Evolutionary conservation across 2,888 invertebrate species (phyloP).

Genomic region (Latrodectus hesperus): DNA sequence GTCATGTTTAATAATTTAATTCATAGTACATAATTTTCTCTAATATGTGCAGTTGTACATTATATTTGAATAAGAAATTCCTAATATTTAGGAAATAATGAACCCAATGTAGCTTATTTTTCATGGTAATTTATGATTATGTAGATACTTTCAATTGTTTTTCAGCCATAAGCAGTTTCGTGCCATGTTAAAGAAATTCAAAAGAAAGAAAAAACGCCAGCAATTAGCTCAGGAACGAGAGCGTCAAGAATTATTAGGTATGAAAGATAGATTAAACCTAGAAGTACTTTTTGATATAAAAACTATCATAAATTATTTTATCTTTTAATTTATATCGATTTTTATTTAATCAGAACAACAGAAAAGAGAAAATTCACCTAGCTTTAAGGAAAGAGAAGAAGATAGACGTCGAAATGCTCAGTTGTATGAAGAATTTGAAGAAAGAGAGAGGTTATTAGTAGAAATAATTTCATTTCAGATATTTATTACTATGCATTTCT

Average conservation of each 20-base stretch:
- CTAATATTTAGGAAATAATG: no score
- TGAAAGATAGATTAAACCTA: neutral
- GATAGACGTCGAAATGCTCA: slow-evolving; percentile 42
- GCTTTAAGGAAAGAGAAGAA: slow-evolving; percentile 40
- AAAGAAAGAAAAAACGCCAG: slow-evolving; percentile 54
- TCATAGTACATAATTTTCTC: no score
- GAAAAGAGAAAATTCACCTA: slow-evolving; percentile 49
- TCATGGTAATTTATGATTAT: no score
- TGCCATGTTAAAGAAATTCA: slow-evolving; percentile 56
- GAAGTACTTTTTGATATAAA: neutral
- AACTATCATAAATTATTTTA: neutral
- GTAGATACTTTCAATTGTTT: neutral
- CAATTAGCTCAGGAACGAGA: slow-evolving; percentile 48
- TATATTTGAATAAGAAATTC: no score
- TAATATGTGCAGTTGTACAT: no score
- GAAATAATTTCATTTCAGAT: neutral
- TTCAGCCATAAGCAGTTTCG: slow-evolving; percentile 62
- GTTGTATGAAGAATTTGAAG: slow-evolving; percentile 58
- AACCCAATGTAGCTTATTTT: no score
- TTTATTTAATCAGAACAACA: slow-evolving; percentile 47
- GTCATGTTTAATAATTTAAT: no score
- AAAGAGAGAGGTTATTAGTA: slow-evolving; percentile 43
- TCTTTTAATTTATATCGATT: neutral
- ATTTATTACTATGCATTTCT: neutral
- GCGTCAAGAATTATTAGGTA: slow-evolving; percentile 43